A percentile compares a stretch with the other conserved stretches of the same genome.
Evolutionary conservation across 1,140 invertebrate species (phyloP).

Genomic region (Augochlora pura): DNA sequence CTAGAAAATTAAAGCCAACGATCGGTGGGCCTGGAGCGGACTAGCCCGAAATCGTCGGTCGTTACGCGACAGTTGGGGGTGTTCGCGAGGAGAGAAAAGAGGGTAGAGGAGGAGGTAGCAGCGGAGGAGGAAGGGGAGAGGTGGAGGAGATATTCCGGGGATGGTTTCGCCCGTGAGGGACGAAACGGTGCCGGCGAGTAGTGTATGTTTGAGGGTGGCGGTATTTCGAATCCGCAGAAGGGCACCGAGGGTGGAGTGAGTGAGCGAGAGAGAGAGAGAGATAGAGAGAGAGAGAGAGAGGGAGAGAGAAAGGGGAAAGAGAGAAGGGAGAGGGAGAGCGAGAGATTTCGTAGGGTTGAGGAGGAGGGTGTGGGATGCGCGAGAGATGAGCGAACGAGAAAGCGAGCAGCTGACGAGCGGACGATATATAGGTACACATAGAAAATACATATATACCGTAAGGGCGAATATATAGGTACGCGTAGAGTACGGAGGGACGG

Average conservation of each 20-base stretch:
- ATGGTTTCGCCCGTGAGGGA: constrained; percentile 15
- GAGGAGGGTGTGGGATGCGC: constrained; percentile 43
- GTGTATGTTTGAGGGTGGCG: constrained; percentile 42
- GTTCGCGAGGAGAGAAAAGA: constrained; percentile 37
- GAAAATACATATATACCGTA: constrained; percentile 39
- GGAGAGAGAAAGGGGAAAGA: not conserved
- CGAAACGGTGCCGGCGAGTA: not conserved
- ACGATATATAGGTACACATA: constrained; percentile 61
- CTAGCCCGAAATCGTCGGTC: constrained; percentile 43
- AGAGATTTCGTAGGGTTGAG: constrained; percentile 54
- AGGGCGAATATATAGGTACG: constrained; percentile 57
- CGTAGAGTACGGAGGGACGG: constrained; percentile 48
- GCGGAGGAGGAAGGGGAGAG: too few species aligned
- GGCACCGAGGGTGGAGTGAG: constrained; percentile 14
- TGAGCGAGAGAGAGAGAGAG: constrained; percentile 27
- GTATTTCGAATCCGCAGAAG: constrained; percentile 48
- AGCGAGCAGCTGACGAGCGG: constrained; percentile 76
- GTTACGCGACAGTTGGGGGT: constrained; percentile 37
- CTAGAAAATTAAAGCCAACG: constrained; percentile 64
- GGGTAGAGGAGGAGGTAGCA: not conserved
- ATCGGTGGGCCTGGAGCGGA: constrained; percentile 43
- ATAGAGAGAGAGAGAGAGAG: constrained; percentile 34
- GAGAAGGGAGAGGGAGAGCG: not conserved
- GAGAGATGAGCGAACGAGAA: constrained; percentile 71
- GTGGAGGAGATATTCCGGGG: not conserved